Percentiles rank a stretch among this genome's conserved stretches.
Evolutionary conservation across 2,797 vertebrate species (phyloP).

Genomic region (Galagoides demidoff): DNA sequence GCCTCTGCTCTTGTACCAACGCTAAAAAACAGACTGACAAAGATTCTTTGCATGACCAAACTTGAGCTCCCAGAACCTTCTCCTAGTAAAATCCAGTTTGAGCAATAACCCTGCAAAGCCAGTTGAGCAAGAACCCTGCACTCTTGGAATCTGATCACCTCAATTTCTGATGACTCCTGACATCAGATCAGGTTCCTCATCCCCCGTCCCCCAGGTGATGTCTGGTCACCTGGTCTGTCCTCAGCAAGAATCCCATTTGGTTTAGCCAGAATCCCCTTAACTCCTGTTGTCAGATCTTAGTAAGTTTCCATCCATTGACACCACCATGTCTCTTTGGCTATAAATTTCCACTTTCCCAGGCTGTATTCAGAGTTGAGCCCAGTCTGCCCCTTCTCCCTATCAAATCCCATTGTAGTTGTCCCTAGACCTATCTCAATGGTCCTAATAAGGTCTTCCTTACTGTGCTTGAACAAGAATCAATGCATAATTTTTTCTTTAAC

Average conservation of each 20-base stretch:
- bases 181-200: neutral
- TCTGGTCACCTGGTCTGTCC: neutral
- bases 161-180: accelerated
- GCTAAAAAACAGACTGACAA: neutral
- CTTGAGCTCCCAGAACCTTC: neutral
- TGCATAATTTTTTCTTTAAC: neutral
- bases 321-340: neutral
- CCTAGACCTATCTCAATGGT: neutral
- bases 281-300: neutral
- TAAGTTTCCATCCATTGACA: neutral
- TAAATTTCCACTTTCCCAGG: neutral
- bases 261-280: neutral
- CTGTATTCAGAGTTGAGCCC: neutral
- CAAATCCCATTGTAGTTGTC: neutral
- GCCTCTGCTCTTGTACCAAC: neutral
- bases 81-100: neutral
- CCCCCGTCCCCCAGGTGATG: neutral
- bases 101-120: neutral
- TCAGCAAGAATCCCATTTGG: neutral
- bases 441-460: neutral
- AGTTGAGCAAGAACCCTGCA: neutral
- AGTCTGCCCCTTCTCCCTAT: neutral
- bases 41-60: neutral
- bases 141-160: neutral
- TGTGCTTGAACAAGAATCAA: neutral